Conservation (phyloP, 2,797 vertebrate genomes). For the Heterohyrax brucei region DNA sequence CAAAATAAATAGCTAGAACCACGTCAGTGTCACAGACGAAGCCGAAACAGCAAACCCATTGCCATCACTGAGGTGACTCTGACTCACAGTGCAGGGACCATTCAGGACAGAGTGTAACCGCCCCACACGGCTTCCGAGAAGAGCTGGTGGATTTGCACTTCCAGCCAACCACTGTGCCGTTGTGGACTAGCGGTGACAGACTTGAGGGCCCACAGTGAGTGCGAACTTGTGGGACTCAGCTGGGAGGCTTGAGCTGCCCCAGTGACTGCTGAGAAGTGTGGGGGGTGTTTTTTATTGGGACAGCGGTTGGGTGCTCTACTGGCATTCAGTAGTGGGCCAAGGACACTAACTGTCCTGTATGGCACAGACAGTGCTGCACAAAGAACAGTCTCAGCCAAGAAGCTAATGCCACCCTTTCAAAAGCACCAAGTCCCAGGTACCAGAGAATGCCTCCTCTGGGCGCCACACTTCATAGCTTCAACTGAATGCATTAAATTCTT, state of each 20-base stretch:
- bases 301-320: neutral
- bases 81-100: too few relatives aligned
- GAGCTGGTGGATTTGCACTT: too few relatives aligned
- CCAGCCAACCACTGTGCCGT: neutral
- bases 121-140: too few relatives aligned
- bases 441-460: neutral
- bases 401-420: neutral
- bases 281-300: neutral
- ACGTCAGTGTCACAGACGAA: neutral
- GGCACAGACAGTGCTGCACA: neutral
- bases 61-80: too few relatives aligned
- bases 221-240: neutral
- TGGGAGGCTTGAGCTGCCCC: neutral
- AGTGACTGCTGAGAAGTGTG: neutral
- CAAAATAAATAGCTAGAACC: slow-evolving; percentile 42
- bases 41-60: too few relatives aligned
- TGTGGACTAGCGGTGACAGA: neutral
- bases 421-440: neutral
- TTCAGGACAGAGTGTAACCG: too few relatives aligned
- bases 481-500: slow-evolving; percentile 36
- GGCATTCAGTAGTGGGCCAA: neutral
- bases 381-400: neutral
- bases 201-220: neutral
- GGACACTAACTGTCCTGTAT: neutral
- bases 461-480: neutral